Conservation (phyloP, 2,888 invertebrate genomes). For the Phania funesta region DNA sequence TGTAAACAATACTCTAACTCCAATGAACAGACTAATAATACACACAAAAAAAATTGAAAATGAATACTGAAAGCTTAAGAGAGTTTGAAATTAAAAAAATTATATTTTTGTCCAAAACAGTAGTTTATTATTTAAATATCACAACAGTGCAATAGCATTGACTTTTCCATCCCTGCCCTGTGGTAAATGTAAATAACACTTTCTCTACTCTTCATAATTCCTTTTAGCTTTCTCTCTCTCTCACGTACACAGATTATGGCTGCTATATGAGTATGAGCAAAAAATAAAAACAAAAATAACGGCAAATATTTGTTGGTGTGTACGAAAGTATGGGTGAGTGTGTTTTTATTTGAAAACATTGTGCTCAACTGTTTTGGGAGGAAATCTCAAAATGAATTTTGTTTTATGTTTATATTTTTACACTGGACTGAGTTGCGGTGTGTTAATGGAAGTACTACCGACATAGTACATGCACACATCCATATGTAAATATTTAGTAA, state of each 20-base stretch:
- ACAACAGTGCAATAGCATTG: neutral
- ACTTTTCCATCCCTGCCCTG: neutral
- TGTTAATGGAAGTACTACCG: neutral
- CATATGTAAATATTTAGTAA: neutral
- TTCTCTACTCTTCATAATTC: neutral
- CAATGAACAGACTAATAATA: too few species aligned
- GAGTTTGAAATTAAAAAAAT: neutral
- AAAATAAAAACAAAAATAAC: constrained; percentile 10
- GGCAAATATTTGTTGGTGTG: constrained; percentile 61
- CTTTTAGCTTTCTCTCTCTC: neutral
- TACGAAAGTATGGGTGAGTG: constrained; percentile 47
- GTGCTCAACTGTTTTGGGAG: constrained; percentile 1
- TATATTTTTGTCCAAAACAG: neutral
- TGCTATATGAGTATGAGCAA: neutral
- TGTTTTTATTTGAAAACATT: constrained; percentile 13
- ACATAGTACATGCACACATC: neutral
- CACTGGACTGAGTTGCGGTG: neutral
- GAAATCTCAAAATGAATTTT: neutral
- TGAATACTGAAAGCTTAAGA: too few species aligned
- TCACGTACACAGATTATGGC: neutral
- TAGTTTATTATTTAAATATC: neutral
- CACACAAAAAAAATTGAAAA: too few species aligned
- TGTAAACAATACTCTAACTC: too few species aligned
- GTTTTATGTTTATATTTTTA: constrained; percentile 15
- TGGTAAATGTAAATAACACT: neutral